These are phyloP conservation scores for Caenorhabditis zanzibari DNA, from an alignment of 2,888 invertebrate genomes.

Conservation along the genomic window DNA sequence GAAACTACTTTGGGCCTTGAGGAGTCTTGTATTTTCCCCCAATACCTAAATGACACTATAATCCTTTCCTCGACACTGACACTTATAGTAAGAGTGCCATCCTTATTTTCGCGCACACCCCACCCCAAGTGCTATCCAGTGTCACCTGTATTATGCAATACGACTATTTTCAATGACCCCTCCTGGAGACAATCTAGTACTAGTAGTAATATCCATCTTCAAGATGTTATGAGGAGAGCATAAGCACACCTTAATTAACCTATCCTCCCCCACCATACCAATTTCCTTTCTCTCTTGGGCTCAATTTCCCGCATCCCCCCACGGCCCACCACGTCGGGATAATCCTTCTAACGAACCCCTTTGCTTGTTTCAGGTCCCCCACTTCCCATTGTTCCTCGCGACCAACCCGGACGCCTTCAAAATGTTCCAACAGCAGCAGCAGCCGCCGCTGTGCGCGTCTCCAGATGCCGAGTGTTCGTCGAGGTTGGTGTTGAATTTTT, in stretches of 20 bases:
- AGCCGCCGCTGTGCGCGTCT: conserved; percentile 11
- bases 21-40: no score
- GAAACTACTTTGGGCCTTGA: no score
- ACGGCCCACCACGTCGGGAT: no score
- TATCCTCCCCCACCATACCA: not conserved
- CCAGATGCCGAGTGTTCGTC: conserved; percentile 61
- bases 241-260: conserved; percentile 33
- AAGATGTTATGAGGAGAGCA: not conserved
- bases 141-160: conserved; percentile 27
- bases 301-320: conserved; percentile 42
- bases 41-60: no score
- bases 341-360: conserved; percentile 65
- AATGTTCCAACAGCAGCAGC: conserved; percentile 37
- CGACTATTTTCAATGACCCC: not conserved
- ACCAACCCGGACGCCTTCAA: conserved; percentile 51
- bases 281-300: not conserved
- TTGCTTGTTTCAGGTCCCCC: conserved; percentile 75
- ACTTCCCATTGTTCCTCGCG: conserved; percentile 66
- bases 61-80: no score
- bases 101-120: not conserved
- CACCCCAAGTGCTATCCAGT: not conserved
- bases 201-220: not conserved
- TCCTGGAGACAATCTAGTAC: not conserved
- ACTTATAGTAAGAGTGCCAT: no score
- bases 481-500: conserved; percentile 41